phyloP scores from a whole-genome alignment of 64 coral and sea anemone genomes.

The Acropora tenuis region DNA sequence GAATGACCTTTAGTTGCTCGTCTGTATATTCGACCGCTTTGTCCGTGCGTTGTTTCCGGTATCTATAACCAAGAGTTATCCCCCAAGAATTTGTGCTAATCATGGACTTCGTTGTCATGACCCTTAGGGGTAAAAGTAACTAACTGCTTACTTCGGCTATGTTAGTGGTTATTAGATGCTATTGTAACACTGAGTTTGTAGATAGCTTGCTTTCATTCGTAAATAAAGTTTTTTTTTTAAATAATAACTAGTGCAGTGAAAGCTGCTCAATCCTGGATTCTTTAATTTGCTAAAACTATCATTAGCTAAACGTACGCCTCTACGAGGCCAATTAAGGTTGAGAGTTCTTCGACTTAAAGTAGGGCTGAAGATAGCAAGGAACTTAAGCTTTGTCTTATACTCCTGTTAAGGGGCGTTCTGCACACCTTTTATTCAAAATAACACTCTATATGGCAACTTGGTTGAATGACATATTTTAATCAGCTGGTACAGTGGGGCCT shows the following conservation, averaged over 20 bases:
- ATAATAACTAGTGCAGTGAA: not conserved
- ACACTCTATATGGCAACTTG: not conserved
- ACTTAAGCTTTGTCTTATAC: not conserved
- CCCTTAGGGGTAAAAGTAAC: too few species aligned
- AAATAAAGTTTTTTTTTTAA: too few species aligned
- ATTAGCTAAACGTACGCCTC: not conserved
- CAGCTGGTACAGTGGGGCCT: not conserved
- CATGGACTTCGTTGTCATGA: too few species aligned
- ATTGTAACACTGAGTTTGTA: not conserved
- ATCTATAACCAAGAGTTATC: not conserved
- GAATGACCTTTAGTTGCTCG: not conserved
- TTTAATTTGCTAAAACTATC: not conserved
- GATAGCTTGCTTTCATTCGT: not conserved
- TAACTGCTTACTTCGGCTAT: too few species aligned
- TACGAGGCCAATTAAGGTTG: not conserved
- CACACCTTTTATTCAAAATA: not conserved
- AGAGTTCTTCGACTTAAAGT: too few species aligned
- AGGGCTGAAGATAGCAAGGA: too few species aligned
- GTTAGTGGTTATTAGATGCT: too few species aligned
- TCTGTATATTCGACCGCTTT: not conserved
- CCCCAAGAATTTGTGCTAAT: not conserved
- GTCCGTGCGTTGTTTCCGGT: not conserved
- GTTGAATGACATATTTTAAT: not conserved
- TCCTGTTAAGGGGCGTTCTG: not conserved
- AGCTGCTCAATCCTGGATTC: not conserved